Evolutionary conservation across 2,888 invertebrate species (phyloP).

Genomic region (Nymphalis c-album): DNA sequence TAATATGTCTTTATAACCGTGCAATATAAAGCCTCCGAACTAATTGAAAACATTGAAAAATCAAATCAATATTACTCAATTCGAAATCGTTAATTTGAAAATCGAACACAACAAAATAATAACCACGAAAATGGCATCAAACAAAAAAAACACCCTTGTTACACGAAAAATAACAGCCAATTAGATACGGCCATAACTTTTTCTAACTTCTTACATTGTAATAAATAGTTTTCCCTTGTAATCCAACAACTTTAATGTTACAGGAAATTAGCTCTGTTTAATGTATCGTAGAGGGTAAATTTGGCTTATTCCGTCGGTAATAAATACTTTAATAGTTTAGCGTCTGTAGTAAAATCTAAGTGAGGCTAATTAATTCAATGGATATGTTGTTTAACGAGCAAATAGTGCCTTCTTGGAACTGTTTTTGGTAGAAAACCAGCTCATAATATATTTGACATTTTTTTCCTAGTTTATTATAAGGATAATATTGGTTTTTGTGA

Average conservation of each 20-base stretch:
- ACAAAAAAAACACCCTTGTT: background rate
- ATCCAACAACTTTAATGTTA: constrained; percentile 38
- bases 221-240: constrained; percentile 36
- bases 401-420: background rate
- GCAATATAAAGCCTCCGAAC: no score
- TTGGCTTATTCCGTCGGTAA: constrained; percentile 32
- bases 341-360: constrained; percentile 24
- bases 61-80: background rate
- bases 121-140: background rate
- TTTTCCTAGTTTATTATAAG: no score
- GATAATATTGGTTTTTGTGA: no score
- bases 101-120: background rate
- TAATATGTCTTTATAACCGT: no score
- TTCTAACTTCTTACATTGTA: constrained; percentile 35
- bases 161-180: constrained; percentile 24
- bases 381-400: constrained; percentile 1
- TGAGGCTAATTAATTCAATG: constrained; percentile 21
- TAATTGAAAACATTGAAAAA: background rate
- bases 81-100: no score
- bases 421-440: background rate
- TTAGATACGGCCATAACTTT: constrained; percentile 33
- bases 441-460: background rate
- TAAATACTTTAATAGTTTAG: constrained; percentile 38
- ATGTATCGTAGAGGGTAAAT: constrained; percentile 35
- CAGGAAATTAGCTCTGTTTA: constrained; percentile 38